Base-by-base conservation (phyloP, 2,888 invertebrate species). In the Leucophora obtusa region DNA sequence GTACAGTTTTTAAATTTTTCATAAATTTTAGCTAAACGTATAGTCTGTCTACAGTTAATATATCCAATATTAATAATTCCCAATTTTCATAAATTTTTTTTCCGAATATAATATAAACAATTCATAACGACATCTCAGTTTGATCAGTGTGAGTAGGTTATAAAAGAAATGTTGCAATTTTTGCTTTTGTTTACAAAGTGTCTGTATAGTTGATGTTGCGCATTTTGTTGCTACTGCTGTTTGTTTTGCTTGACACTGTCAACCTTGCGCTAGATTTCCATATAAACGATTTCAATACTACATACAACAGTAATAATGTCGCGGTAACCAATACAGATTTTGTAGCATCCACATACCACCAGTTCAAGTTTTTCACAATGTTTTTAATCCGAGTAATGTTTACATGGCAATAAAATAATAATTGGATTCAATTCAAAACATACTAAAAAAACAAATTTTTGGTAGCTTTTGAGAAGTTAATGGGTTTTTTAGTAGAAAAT, bases 191-290 rank as follows among this genome's bases (percentile, higher is more conserved):
- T 59, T 33, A 28, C 51, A 77, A 68, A 43, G 24, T 58, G 17
- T 21, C 58, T 43, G n/a, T 21, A 15, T 51, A 74, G 63, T 24
- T 21, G 10, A 24, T 63, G 69, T 65, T 79, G 66, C 50, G 56
- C 50, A n/a, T 60, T 35, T 71, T 72, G 43, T 54, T 65, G 47
- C 18, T 77, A 58, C 17, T 60, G 47, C 60, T 73, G 66, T 73
- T 43, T 63, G n/a, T 74, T 54, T 66, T 53, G 47, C 51, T 68
- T 78, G 69, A 83, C 77, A 79, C 68, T 53, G 76, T 47, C 82
- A 83, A 80, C 82, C 82, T 83, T 83, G 83, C 82, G 82, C 82
- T 78, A 78, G 72, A 76, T 83, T 82, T 80, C 60, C 66, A 68
- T 76, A 56, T 58, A 75, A 59, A 51, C 35, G 35, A 73, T 56